A percentile compares a stretch with the other conserved stretches of the same genome.
Conservation (phyloP, 2,888 invertebrate species). For the Linnaemya vulpina region DNA sequence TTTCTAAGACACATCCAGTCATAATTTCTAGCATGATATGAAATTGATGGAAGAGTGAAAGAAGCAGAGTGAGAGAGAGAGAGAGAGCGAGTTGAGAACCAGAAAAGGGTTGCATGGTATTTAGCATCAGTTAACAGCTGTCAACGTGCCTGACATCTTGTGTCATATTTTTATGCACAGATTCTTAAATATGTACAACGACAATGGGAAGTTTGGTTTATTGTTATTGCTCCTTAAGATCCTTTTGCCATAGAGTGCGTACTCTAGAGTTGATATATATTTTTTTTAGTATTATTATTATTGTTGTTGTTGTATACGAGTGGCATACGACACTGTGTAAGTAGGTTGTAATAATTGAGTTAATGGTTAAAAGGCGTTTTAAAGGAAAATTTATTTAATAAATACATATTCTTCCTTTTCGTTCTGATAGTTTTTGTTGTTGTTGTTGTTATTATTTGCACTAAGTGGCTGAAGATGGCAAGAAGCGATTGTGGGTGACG, state of each 20-base stretch:
- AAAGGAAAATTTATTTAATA: slow-evolving; percentile 70
- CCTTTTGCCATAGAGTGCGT: slow-evolving; percentile 20
- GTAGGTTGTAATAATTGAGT: slow-evolving; percentile 72
- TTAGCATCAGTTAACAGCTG: slow-evolving; percentile 71
- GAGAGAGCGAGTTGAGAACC: not conserved
- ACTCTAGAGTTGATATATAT: slow-evolving; percentile 4
- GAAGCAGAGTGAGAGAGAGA: not conserved
- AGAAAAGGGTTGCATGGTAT: slow-evolving; percentile 63
- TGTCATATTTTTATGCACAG: slow-evolving; percentile 61
- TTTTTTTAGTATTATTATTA: not conserved
- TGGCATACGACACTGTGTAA: slow-evolving; percentile 52
- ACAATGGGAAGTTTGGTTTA: slow-evolving; percentile 66
- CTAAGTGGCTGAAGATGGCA: slow-evolving; percentile 45
- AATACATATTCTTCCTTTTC: slow-evolving; percentile 53
- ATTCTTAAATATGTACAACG: slow-evolving; percentile 35
- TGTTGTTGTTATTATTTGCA: slow-evolving; percentile 38
- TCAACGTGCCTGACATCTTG: slow-evolving; percentile 72
- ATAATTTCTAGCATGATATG: slow-evolving; percentile 15
- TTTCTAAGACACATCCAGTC: slow-evolving; percentile 37
- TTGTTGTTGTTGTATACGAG: not conserved
- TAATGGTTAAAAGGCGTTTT: slow-evolving; percentile 73
- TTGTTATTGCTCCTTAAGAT: slow-evolving; percentile 64
- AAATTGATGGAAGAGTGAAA: slow-evolving; percentile 13
- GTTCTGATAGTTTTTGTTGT: not conserved
- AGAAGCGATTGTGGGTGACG: slow-evolving; percentile 61